Evolutionary conservation across 1,140 invertebrate genomes (phyloP), one percentile per base, ranked within the genome.

Genomic region (Zaprionus tsacasi): DNA sequence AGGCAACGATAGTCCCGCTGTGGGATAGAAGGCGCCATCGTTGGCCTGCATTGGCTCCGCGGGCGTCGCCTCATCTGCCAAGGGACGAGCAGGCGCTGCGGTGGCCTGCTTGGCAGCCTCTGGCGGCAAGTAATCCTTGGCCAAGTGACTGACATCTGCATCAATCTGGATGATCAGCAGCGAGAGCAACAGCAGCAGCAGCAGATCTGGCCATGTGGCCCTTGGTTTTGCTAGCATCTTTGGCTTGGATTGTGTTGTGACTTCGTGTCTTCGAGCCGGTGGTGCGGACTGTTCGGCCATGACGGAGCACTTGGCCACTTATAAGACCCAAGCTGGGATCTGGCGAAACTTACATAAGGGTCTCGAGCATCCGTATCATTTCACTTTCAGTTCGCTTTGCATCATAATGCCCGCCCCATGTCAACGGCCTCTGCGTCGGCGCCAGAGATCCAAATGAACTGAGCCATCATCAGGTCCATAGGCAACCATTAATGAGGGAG

Each of bases 381-480:
- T 85, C 80, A 88, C 83, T 88, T 88, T 88, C 78, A 67, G 64
- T 81, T 81, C 71, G 69, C 85, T 78, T 88, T 88, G 85, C 80
- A 88, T 89, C 61, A 88, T 57, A 82, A 82, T 70, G 25, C 58
- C 25, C 21, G 21, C 21, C n/a, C 63, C 38, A 12, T 17, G 45
- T 50, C 45, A 50, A 50, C 45, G 45, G 45, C 45, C 45, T 50
- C 12, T 25, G 45, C 17, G 45, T 17, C 17, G 45, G 45, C 45
- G 45, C 21, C 45, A 50, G 45, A 50, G 45, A 50, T n/a, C 17
- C 17, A 25, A 45, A 45, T 45, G 40, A 66, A 77, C 54, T 80
- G 72, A 78, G 79, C 83, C 60, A 25, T n/a, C n/a, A n/a, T n/a
- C n/a, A n/a, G n/a, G 45, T 21, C 2, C 21, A 82, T 82, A 74